A percentile compares a stretch with the other conserved stretches of the same genome.
Evolutionary conservation across 1,140 invertebrate genomes (phyloP).

Genomic region (Drosophila pandora): DNA sequence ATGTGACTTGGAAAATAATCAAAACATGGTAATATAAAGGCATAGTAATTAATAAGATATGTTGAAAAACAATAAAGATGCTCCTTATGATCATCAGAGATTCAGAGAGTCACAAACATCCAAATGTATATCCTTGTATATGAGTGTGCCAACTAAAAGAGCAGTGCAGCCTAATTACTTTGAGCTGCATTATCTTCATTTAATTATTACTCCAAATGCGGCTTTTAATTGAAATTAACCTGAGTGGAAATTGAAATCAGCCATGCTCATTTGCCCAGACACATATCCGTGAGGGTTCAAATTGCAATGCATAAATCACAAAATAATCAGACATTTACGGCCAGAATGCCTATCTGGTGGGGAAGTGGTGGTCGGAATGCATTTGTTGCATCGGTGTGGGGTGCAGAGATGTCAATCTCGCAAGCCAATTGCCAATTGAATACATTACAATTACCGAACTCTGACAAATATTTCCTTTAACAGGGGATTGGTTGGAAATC

Average conservation of each 20-base stretch:
- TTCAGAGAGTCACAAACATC: too few species aligned
- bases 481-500: slow-evolving; percentile 28
- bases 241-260: slow-evolving; percentile 49
- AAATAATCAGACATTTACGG: slow-evolving; percentile 71
- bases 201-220: slow-evolving; percentile 42
- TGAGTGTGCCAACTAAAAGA: too few species aligned
- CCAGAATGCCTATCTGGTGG: slow-evolving; percentile 1
- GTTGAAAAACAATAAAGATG: background rate
- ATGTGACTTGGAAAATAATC: slow-evolving; percentile 12
- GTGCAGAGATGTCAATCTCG: slow-evolving; percentile 63
- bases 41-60: background rate
- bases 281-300: slow-evolving; percentile 62
- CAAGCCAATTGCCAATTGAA: slow-evolving; percentile 75
- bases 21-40: background rate
- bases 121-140: too few species aligned
- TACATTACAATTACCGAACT: slow-evolving; percentile 73
- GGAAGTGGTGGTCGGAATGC: background rate
- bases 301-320: slow-evolving; percentile 76
- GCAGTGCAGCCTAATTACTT: background rate
- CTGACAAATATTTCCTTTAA: slow-evolving; percentile 70
- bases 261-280: slow-evolving; percentile 53
- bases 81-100: too few species aligned
- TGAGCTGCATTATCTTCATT: slow-evolving; percentile 53
- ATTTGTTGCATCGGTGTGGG: background rate
- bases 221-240: slow-evolving; percentile 77